Percentiles rank a stretch among this genome's conserved stretches.
phyloP scores from a whole-genome alignment of 2,113 vertebrate genomes.

The Urocitellus parryii region DNA sequence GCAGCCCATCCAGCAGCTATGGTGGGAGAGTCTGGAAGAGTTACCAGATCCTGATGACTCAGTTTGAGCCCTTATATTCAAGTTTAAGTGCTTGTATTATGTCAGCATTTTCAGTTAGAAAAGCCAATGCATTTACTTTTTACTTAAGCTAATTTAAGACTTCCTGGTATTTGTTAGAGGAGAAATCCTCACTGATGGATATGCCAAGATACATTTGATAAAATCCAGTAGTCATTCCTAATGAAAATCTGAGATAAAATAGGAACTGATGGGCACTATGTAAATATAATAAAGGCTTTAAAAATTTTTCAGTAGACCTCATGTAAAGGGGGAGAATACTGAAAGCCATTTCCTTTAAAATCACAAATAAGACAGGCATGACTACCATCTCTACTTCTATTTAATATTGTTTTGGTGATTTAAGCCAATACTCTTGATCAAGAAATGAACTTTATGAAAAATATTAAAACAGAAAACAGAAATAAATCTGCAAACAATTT shows the following conservation, averaged over 20 bases:
- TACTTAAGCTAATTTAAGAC: slow-evolving; percentile 35
- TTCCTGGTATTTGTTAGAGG: slow-evolving; percentile 36
- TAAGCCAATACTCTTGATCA: slow-evolving; percentile 16
- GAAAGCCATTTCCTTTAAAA: slow-evolving; percentile 56
- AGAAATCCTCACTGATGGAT: neutral
- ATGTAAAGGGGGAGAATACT: slow-evolving; percentile 4
- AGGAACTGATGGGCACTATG: slow-evolving; percentile 15
- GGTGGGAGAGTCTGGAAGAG: neutral
- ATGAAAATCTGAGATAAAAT: slow-evolving; percentile 60
- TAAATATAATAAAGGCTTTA: slow-evolving; percentile 1
- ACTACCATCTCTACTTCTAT: neutral
- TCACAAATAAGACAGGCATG: neutral
- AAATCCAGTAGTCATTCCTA: slow-evolving; percentile 44
- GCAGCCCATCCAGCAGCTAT: neutral
- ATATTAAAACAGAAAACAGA: neutral
- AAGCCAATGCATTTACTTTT: neutral
- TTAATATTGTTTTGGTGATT: slow-evolving; percentile 30
- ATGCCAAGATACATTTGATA: slow-evolving; percentile 1
- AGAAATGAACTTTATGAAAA: slow-evolving; percentile 34
- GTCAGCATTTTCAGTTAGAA: neutral
- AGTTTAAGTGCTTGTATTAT: neutral
- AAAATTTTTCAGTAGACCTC: slow-evolving; percentile 17
- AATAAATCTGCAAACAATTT: neutral
- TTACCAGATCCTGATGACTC: neutral
- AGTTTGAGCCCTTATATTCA: neutral